Evolutionary conservation across 2,888 invertebrate species (phyloP), one percentile per base, ranked within the genome.

Genomic region (Xylophagus ater): DNA sequence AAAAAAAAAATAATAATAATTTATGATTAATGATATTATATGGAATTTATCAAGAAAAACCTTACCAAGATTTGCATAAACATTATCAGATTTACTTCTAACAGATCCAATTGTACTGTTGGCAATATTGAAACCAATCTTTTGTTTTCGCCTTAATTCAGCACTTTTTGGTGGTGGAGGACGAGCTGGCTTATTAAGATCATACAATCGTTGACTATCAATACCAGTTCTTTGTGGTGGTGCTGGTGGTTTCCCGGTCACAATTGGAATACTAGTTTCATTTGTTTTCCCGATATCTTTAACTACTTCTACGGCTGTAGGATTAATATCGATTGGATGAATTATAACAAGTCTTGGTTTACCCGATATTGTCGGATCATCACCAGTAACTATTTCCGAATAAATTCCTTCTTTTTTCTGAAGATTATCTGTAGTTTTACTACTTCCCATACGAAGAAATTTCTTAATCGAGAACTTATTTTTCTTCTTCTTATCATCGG

Each of bases 271-370:
- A n/a, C n/a, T n/a, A 10, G 44, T 40, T 23, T 47, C 41, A n/a
- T 26, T 21, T n/a, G 28, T 33, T 18, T 17, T 28, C 6, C 71
- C 71, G 37, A 72, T 70, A 47, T 74, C 73, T 29, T 73, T 75
- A 45, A 86, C 74, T 24, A 87, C 85, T 57, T 87, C 84, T 2
- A 86, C 84, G 44, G 73, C 81, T 8, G 81, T 76, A 20, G 84
- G 82, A 59, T 86, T 86, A 43, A 88, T 71, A 54, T 89, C 88
- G 51, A 85, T 69, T 10, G 89, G 89, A 69, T 89, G 89, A 45
- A 89, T 86, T 49, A 89, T 89, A 43, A 88, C 85, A 17, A 87
- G 68, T 12, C 84, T 73, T 3, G 82, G 81, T 54, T 82, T 83
- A 5, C 63, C 64, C 2, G 52, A 44, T 2, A 60, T 53, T 17